phyloP scores from a whole-genome alignment of 2,113 vertebrate genomes.

The Forbesichthys agassizii region DNA sequence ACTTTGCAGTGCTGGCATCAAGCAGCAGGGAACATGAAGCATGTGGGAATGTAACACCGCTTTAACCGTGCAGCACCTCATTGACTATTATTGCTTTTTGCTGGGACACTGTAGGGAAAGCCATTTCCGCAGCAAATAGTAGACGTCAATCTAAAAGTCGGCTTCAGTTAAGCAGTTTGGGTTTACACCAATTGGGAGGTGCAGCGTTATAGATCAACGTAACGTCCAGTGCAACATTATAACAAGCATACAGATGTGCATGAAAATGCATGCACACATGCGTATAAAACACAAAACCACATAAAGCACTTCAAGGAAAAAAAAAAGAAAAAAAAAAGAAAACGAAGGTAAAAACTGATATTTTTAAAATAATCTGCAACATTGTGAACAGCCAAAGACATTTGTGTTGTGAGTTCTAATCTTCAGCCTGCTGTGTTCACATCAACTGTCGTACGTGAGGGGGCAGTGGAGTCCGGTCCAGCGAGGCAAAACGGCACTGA shows the following conservation, averaged over 20 bases:
- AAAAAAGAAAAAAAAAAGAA: neutral
- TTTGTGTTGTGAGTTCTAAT: too few species aligned
- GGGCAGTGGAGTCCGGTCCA: neutral
- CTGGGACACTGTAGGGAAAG: conserved; percentile 21
- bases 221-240: conserved; percentile 27
- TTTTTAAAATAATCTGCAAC: neutral
- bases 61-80: conserved; percentile 34
- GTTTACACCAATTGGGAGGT: conserved; percentile 22
- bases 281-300: conserved; percentile 4
- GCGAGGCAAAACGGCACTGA: conserved; percentile 1
- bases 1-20: conserved; percentile 5
- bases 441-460: too few species aligned
- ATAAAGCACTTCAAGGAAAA: neutral
- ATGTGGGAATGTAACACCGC: conserved; percentile 17
- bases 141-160: conserved; percentile 38
- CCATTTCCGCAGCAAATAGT: conserved; percentile 37
- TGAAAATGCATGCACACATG: neutral
- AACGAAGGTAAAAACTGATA: neutral
- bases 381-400: too few species aligned
- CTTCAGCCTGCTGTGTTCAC: too few species aligned
- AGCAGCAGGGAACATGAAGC: conserved; percentile 14
- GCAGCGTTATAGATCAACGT: conserved; percentile 37
- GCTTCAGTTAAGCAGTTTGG: conserved; percentile 28
- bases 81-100: conserved; percentile 44
- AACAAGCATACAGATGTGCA: neutral